Percentiles rank a stretch among this genome's conserved stretches.
These are phyloP conservation scores for Conops quadrifasciatus DNA, from an alignment of 2,888 invertebrate genomes.

Conservation along the genomic window DNA sequence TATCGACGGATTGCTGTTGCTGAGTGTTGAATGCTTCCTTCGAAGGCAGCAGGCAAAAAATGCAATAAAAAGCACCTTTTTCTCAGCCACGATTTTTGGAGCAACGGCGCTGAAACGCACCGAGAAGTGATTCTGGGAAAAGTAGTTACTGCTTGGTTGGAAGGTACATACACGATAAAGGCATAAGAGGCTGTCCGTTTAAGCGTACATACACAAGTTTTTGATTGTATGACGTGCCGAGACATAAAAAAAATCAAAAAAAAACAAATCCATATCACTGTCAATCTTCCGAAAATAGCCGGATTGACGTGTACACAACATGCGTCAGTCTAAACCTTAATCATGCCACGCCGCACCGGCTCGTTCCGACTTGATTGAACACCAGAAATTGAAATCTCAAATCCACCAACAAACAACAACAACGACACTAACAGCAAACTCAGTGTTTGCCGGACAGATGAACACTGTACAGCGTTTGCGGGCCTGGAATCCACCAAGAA, in stretches of 20 bases:
- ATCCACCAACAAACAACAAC: not conserved
- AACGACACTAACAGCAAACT: not conserved
- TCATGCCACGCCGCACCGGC: not conserved
- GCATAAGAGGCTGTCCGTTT: no score
- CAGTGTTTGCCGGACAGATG: slow-evolving; percentile 2
- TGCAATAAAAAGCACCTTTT: no score
- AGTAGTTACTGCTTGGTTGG: not conserved
- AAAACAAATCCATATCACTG: slow-evolving; percentile 12
- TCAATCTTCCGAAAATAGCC: slow-evolving; percentile 1
- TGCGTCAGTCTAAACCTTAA: slow-evolving; percentile 16
- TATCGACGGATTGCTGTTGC: no score
- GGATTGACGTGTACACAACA: not conserved
- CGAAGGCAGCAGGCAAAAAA: no score
- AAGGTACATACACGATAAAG: no score
- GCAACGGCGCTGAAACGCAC: no score
- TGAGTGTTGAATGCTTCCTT: not conserved
- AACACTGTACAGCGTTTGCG: not conserved
- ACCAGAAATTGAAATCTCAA: slow-evolving; percentile 4
- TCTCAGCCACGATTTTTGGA: no score
- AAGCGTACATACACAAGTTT: no score
- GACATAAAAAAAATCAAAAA: not conserved
- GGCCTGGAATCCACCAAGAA: not conserved
- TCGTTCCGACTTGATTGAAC: not conserved
- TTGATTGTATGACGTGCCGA: no score
- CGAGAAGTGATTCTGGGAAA: not conserved